A percentile compares a stretch with the other conserved stretches of the same genome.
Evolutionary conservation across 2,888 invertebrate species (phyloP).

Genomic region (Cerastis rubricosa): DNA sequence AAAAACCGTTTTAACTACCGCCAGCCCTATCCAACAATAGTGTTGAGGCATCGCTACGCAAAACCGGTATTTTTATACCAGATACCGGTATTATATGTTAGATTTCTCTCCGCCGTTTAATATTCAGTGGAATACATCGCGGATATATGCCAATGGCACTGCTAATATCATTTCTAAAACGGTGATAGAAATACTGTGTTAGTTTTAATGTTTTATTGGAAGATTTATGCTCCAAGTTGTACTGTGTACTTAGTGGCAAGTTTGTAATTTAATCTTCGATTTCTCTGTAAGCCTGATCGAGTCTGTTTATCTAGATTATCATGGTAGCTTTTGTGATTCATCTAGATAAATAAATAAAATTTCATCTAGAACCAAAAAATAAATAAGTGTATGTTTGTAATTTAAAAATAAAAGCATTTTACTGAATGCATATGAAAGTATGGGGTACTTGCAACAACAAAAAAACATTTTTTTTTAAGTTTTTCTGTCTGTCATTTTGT

Average conservation of each 20-base stretch:
- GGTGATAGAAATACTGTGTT: not conserved
- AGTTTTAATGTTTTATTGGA: conserved; percentile 13
- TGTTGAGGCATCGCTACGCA: conserved; percentile 33
- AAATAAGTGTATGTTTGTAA: too few species aligned
- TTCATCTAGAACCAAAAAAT: too few species aligned
- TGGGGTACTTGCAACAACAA: too few species aligned
- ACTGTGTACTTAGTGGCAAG: not conserved
- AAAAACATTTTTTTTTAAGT: too few species aligned
- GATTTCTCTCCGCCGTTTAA: conserved; percentile 62
- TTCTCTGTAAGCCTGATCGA: not conserved
- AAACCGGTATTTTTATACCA: conserved; percentile 57
- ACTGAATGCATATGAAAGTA: too few species aligned
- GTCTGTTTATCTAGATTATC: too few species aligned
- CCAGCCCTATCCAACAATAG: conserved; percentile 52
- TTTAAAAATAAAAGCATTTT: too few species aligned
- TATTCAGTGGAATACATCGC: conserved; percentile 54
- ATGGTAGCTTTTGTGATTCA: too few species aligned
- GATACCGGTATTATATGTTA: conserved; percentile 58
- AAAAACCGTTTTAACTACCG: conserved; percentile 11
- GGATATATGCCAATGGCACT: conserved; percentile 44
- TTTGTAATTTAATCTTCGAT: not conserved
- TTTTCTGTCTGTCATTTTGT: too few species aligned
- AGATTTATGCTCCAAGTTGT: not conserved
- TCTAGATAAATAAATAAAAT: too few species aligned
- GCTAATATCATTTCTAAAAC: conserved; percentile 43